Base-by-base conservation (phyloP, 2,888 invertebrate species). In the Pollenia griseotomentosa region DNA sequence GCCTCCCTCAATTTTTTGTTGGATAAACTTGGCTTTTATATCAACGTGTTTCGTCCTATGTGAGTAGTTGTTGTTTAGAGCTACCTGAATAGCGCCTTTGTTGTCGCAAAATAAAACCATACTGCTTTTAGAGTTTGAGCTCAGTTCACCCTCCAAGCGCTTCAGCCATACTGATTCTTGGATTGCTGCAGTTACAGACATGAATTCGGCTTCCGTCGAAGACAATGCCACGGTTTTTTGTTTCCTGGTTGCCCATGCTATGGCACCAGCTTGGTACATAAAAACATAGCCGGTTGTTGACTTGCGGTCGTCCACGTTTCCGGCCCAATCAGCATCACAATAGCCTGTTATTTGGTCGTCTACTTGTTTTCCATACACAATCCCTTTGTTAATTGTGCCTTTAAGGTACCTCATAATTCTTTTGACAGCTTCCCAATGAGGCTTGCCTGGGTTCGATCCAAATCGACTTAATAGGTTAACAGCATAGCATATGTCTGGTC, bases 351-450 rank as follows among this genome's bases (percentile, higher is more conserved):
- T 19, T 19, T 19, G 19, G 0, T 55, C 10, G 5, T 68, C 70
- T 23, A 16, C 16, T 16, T 70, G 19, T 66, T 79, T 85, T 46
- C 19, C 71, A 55, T 79, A 87, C n/a, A 53, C 57, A 11, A 81
- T 66, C 0, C 71, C 80, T 55, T 66, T 71, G 19, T 80, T 16
- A 10, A 73, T 77, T 9, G 83, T 71, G 12, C 83, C 80, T 74
- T 88, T 83, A 14, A 86, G 12, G 42, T 71, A n/a, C 40, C 7
- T n/a, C 74, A 71, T 16, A 19, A 71, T 88, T 88, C 0, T 59
- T 77, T n/a, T 53, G 10, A 82, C 55, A 87, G 63, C 87, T 19
- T 48, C 87, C 85, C 1, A 88, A 70, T 5, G 78, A 16, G 19
- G 19, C 19, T 19, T 19, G 2, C 19, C 2, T 19, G 19, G 19